A percentile compares a stretch with the other conserved stretches of the same genome.
These are phyloP conservation scores for Equus przewalskii DNA, from an alignment of 2,113 vertebrate species.

Conservation along the genomic window DNA sequence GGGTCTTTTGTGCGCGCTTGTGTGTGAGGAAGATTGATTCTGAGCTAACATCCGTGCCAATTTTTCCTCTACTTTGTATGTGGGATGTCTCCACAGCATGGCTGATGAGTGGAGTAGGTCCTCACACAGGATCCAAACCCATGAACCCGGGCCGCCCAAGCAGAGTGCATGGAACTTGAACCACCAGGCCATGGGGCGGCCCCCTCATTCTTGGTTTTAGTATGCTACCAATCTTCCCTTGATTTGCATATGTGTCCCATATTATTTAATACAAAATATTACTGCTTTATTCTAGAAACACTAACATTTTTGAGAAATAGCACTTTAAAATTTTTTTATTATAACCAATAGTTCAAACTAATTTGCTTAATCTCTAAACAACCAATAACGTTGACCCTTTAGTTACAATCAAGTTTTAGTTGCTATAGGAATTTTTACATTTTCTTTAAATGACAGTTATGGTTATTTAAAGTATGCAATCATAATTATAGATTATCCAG, in stretches of 20 bases:
- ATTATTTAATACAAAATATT: neutral
- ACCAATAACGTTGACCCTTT: neutral
- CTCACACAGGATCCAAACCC: no score
- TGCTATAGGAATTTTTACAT: neutral
- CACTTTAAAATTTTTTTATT: neutral
- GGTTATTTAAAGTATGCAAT: neutral
- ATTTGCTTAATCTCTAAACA: neutral
- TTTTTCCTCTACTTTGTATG: no score
- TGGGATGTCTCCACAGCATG: no score
- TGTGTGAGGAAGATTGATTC: no score
- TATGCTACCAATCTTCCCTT: neutral
- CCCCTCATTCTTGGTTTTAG: neutral
- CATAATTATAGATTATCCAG: neutral
- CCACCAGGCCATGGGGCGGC: no score
- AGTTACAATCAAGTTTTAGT: neutral
- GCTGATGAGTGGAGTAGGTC: no score
- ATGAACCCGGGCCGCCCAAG: no score
- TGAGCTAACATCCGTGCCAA: no score
- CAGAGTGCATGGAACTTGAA: no score
- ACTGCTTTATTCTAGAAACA: neutral
- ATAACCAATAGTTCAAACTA: neutral
- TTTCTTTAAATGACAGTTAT: constrained; percentile 38
- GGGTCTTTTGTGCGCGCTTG: no score
- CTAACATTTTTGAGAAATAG: neutral
- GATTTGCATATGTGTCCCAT: neutral